A percentile compares a stretch with the other conserved stretches of the same genome.
Conservation (phyloP, 2,888 invertebrate species). For the Smittia aterrima region DNA sequence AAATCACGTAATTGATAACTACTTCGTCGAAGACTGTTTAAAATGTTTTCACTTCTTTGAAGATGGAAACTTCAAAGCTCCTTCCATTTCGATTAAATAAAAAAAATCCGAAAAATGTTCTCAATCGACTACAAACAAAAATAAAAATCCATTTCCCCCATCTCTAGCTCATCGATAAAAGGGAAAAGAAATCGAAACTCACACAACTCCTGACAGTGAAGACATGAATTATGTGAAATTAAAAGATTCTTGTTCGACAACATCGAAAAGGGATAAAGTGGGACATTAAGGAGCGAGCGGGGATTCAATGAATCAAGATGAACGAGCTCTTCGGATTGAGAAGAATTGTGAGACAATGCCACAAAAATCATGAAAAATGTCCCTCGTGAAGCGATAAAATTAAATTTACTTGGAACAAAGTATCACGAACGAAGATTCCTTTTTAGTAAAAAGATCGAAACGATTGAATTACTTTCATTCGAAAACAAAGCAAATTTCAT, state of each 20-base stretch:
- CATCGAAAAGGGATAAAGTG: constrained; percentile 18
- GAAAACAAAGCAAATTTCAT: no score
- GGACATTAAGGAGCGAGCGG: neutral
- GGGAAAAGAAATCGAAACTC: no score
- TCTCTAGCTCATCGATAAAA: no score
- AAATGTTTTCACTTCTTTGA: no score
- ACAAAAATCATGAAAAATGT: constrained; percentile 14
- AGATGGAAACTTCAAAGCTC: no score
- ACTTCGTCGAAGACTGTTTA: no score
- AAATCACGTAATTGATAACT: no score
- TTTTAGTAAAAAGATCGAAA: neutral
- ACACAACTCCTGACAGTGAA: neutral
- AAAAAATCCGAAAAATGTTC: no score
- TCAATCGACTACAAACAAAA: no score
- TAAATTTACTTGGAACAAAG: neutral
- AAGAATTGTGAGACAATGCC: neutral
- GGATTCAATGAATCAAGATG: neutral
- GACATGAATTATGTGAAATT: constrained; percentile 13
- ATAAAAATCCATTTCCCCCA: no score
- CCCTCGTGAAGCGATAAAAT: neutral
- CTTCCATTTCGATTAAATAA: no score
- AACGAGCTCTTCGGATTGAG: neutral
- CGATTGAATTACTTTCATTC: no score
- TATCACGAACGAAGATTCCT: neutral
- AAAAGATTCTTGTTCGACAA: constrained; percentile 6